Percentiles rank a stretch among this genome's conserved stretches.
phyloP scores from a whole-genome alignment of 2,797 vertebrate genomes.

The Acanthornis magna region DNA sequence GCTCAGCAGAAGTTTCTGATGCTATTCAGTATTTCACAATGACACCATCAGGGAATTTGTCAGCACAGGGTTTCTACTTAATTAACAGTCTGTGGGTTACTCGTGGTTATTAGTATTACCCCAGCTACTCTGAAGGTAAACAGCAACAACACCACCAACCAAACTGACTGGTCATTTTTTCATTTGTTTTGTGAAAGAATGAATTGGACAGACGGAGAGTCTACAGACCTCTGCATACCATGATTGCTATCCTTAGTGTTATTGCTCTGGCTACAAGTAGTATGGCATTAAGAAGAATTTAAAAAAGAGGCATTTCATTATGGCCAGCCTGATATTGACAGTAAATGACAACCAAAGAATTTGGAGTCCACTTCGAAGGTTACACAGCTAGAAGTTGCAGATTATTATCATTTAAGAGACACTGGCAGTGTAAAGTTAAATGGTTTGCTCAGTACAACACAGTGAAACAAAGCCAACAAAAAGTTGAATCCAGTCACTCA shows the following conservation, averaged over 20 bases:
- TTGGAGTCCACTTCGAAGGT: neutral
- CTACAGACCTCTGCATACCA: neutral
- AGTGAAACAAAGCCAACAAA: constrained; percentile 13
- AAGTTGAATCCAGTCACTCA: neutral
- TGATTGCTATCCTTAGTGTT: neutral
- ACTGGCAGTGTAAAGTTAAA: neutral
- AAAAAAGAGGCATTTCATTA: neutral
- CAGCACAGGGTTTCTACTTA: neutral
- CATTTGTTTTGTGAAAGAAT: neutral
- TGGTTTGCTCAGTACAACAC: neutral
- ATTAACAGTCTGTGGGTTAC: neutral
- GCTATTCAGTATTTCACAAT: constrained; percentile 49
- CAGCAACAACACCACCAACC: neutral
- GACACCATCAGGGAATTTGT: neutral
- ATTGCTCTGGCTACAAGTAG: neutral
- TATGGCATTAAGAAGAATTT: neutral
- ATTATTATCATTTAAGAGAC: neutral
- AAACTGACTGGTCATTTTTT: neutral
- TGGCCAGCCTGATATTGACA: neutral
- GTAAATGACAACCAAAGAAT: neutral
- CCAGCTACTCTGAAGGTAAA: neutral
- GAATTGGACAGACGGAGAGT: neutral
- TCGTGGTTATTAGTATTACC: neutral
- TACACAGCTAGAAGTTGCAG: neutral
- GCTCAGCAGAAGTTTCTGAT: constrained; percentile 14